Percentiles rank a stretch among this genome's conserved stretches.
phyloP scores from a whole-genome alignment of 2,888 invertebrate genomes.

The Lapara coniferarum region DNA sequence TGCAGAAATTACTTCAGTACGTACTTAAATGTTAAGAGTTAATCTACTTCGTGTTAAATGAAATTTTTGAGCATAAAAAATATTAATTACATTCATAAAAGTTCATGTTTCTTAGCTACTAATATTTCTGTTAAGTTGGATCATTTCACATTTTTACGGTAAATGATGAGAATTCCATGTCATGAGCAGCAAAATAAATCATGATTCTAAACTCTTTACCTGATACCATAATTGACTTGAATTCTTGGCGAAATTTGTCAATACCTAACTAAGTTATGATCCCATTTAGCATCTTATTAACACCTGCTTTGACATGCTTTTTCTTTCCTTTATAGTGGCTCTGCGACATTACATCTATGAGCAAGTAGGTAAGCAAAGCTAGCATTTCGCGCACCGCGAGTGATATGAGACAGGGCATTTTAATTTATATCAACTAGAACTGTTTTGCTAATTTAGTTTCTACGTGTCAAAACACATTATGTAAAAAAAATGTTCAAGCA shows the following conservation, averaged over 20 bases:
- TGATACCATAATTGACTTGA: neutral
- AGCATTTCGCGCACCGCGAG: neutral
- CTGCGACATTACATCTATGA: neutral
- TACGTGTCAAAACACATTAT: too few species aligned
- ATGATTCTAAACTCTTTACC: neutral
- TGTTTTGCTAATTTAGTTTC: too few species aligned
- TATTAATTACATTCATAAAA: neutral
- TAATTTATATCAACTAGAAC: too few species aligned
- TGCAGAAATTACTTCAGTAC: constrained; percentile 92
- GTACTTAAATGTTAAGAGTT: constrained; percentile 36
- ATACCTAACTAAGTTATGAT: neutral
- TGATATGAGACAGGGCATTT: neutral
- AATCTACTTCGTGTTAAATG: neutral
- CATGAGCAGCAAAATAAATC: neutral
- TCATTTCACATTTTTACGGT: neutral
- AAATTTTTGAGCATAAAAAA: too few species aligned
- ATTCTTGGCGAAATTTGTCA: neutral
- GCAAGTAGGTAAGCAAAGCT: neutral
- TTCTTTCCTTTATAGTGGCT: constrained; percentile 2
- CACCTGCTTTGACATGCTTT: constrained; percentile 10
- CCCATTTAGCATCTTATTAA: neutral
- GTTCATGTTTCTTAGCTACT: neutral
- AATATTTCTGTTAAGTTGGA: neutral
- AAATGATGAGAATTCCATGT: constrained; percentile 3
- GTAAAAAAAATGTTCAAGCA: too few species aligned